Evolutionary conservation across 2,888 invertebrate genomes (phyloP), one percentile per base, ranked within the genome.

Genomic region (Rotaria sp.): DNA sequence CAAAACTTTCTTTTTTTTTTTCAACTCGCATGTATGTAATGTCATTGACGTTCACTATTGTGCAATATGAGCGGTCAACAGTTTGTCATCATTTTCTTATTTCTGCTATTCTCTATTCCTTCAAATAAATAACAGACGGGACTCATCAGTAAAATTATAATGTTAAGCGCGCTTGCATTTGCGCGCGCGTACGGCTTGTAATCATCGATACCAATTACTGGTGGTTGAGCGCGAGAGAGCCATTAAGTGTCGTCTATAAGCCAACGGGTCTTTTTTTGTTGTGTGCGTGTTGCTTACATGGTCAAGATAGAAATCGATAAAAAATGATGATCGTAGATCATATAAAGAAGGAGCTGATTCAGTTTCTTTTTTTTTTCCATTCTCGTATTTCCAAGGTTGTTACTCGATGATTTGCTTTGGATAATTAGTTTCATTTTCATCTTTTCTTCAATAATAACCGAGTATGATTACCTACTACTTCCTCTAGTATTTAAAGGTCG

Each of bases 361-460:
- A 35, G 21, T 13, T 67, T 35, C 21, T 67, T 67, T 11, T 35
- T 67, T 10, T 30, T 30, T 10, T 38, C 8, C 35, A 35, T 30
- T 67, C 67, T 67, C 35, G 15, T 18, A 67, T 67, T 67, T 67
- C 67, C 67, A 67, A 67, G 67, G 67, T 67, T 30, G 5, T 7
- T 35, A 67, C 8, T 35, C 67, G 67, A 35, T 35, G 21, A 67
- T 67, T 67, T 67, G 18, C 67, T 67, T 67, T 67, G 21, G 67
- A 67, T 67, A 67, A 67, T 67, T 67, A 67, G 67, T 35, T 67
- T 67, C 67, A 67, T 67, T 67, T 67, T 67, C 18, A 35, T 35
- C 35, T 67, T 67, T 35, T 35, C 21, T 30, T 18, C 5, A 67
- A 38, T 67, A 67, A 67, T 67, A 38, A 35, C 18, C 8, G 67